These are phyloP conservation scores for Philereme transversata DNA, from an alignment of 2,888 invertebrate genomes.

Conservation along the genomic window DNA sequence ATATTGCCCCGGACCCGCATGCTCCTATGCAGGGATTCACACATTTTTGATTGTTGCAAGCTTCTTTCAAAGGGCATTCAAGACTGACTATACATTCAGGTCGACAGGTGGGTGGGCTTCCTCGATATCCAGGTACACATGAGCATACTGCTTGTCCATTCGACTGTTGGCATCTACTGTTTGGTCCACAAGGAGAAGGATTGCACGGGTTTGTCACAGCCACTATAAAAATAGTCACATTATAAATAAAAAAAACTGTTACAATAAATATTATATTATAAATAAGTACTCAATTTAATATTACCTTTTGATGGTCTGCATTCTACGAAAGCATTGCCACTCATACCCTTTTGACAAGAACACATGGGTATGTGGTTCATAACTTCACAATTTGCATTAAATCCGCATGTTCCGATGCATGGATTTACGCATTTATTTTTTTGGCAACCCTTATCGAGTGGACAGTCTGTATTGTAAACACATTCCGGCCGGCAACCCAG, in stretches of 20 bases:
- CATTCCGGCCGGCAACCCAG: constrained; percentile 89
- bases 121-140: constrained; percentile 88
- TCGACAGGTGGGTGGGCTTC: constrained; percentile 90
- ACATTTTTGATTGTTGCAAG: constrained; percentile 90
- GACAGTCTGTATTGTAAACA: constrained; percentile 87
- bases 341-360: constrained; percentile 86
- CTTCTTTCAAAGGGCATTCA: constrained; percentile 88
- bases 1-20: constrained; percentile 89
- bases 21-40: constrained; percentile 90
- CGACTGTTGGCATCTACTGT: constrained; percentile 88
- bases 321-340: constrained; percentile 87
- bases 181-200: constrained; percentile 91
- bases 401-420: constrained; percentile 88
- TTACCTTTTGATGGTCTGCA: constrained; percentile 83
- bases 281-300: neutral
- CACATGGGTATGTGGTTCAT: constrained; percentile 89
- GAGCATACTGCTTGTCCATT: constrained; percentile 89
- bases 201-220: constrained; percentile 85
- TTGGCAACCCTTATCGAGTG: constrained; percentile 86
- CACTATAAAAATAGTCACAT: constrained; percentile 47
- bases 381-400: constrained; percentile 88
- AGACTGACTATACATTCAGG: constrained; percentile 91
- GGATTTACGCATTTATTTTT: constrained; percentile 89
- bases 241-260: neutral
- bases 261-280: neutral